phyloP scores from a whole-genome alignment of 1,140 invertebrate species.

The Temnothorax curvispinosus region DNA sequence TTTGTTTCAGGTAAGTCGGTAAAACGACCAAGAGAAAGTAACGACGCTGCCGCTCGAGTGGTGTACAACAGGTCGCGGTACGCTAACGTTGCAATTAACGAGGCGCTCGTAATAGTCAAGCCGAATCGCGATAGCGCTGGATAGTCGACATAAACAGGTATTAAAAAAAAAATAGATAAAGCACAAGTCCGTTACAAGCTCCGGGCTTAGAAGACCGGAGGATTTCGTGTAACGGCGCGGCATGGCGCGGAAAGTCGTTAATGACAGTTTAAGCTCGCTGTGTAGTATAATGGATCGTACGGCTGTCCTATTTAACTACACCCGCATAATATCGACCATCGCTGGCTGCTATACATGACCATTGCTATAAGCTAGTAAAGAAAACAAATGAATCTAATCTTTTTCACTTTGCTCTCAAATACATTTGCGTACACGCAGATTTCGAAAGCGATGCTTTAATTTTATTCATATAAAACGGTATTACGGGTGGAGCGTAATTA shows the following conservation, averaged over 20 bases:
- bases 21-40: slow-evolving; percentile 15
- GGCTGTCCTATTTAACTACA: slow-evolving; percentile 63
- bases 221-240: slow-evolving; percentile 46
- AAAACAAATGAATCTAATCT: slow-evolving; percentile 52
- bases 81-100: slow-evolving; percentile 61
- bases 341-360: not conserved
- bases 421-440: no score
- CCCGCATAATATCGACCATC: slow-evolving; percentile 38
- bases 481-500: not conserved
- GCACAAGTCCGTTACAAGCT: slow-evolving; percentile 44
- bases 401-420: slow-evolving; percentile 25
- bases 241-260: slow-evolving; percentile 65
- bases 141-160: slow-evolving; percentile 51
- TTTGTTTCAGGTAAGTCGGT: slow-evolving; percentile 70
- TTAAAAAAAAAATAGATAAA: slow-evolving; percentile 36
- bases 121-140: slow-evolving; percentile 33
- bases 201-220: slow-evolving; percentile 40
- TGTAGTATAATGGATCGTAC: slow-evolving; percentile 63
- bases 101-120: slow-evolving; percentile 40
- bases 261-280: slow-evolving; percentile 67
- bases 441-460: not conserved
- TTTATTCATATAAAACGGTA: not conserved
- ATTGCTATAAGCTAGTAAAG: slow-evolving; percentile 49
- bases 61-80: slow-evolving; percentile 47
- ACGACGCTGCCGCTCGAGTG: not conserved